Evolutionary conservation across 2,888 invertebrate species (phyloP).

Genomic region (Drosophila flavopinicola): DNA sequence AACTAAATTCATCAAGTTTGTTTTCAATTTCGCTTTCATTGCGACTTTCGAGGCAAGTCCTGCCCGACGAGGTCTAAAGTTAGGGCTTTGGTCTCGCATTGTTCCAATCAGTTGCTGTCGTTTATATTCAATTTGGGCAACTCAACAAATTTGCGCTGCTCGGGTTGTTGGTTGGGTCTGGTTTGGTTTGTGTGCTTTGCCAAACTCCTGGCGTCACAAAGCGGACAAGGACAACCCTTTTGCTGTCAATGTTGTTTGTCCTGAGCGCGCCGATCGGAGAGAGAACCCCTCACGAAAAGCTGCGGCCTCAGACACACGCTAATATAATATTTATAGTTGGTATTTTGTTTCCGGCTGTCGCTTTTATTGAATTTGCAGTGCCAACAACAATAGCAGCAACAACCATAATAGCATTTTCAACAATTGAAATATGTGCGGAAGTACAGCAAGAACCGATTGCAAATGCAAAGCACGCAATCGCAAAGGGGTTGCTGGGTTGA

Average conservation of each 20-base stretch:
- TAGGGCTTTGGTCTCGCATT: not conserved
- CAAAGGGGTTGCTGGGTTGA: constrained; percentile 51
- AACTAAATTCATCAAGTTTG: too few relatives aligned
- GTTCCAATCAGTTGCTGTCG: constrained; percentile 25
- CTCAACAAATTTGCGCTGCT: constrained; percentile 29
- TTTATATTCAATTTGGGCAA: constrained; percentile 58
- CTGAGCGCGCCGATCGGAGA: constrained; percentile 2
- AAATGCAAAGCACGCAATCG: constrained; percentile 55
- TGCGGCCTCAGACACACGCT: constrained; percentile 53
- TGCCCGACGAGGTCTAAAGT: not conserved
- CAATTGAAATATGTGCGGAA: constrained; percentile 63
- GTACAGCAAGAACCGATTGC: constrained; percentile 42
- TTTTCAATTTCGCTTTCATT: not conserved
- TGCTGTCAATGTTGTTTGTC: constrained; percentile 13
- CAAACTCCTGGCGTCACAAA: constrained; percentile 43
- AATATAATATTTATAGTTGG: constrained; percentile 79
- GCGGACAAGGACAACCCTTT: constrained; percentile 71
- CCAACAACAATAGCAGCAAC: constrained; percentile 9
- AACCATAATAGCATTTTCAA: constrained; percentile 22
- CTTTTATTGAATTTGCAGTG: constrained; percentile 62
- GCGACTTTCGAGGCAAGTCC: too few relatives aligned
- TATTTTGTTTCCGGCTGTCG: constrained; percentile 71
- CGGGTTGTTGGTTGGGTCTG: not conserved
- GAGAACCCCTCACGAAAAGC: constrained; percentile 33
- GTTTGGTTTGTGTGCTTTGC: constrained; percentile 17